Evolutionary conservation across 2,797 vertebrate species (phyloP).

Genomic region (Xiphorhynchus erythropygius): DNA sequence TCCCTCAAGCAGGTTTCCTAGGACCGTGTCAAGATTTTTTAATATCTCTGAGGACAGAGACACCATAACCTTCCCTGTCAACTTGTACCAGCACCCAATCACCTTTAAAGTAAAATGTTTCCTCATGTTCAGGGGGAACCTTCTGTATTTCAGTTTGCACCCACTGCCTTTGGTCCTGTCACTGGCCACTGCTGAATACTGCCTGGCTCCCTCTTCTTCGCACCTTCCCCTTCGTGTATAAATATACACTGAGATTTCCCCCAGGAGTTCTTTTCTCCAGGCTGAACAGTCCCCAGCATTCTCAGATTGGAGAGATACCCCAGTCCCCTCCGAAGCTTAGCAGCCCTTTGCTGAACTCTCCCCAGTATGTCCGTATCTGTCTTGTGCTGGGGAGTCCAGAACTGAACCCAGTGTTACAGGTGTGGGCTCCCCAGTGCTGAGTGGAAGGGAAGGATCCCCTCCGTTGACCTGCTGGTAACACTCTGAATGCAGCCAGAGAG

Average conservation of each 20-base stretch:
- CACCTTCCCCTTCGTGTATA: neutral
- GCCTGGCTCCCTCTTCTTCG: accelerated
- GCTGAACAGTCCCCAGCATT: accelerated
- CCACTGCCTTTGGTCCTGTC: neutral
- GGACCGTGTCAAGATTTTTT: neutral
- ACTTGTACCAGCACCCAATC: neutral
- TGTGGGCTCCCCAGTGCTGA: neutral
- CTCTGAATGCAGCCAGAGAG: accelerated
- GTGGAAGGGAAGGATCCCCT: neutral
- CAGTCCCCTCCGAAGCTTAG: neutral
- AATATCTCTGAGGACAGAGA: neutral
- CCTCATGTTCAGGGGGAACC: neutral
- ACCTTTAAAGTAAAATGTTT: neutral
- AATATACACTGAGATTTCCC: neutral
- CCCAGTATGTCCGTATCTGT: too few relatives aligned
- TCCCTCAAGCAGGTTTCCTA: neutral
- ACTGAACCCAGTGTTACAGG: neutral
- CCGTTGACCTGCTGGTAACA: neutral
- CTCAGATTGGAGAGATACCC: neutral
- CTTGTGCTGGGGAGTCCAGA: neutral
- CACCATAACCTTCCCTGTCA: neutral
- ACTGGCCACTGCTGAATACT: neutral
- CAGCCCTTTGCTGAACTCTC: neutral
- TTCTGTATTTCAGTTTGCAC: neutral
- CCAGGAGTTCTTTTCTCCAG: neutral